Conservation (phyloP, 1,140 invertebrate genomes). For the Neodiprion lecontei region DNA sequence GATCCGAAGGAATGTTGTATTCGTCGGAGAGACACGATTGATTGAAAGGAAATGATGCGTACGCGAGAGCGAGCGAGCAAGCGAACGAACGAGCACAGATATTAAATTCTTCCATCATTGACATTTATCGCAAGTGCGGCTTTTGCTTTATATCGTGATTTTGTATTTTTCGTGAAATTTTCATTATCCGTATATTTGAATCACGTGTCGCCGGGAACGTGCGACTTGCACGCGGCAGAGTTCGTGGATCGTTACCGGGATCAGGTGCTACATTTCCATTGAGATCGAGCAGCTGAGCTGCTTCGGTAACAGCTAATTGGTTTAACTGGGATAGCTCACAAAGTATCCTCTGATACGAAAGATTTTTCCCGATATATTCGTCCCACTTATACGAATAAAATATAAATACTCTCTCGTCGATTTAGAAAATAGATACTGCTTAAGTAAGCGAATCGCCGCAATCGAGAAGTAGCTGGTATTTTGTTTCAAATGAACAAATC, state of each 20-base stretch:
- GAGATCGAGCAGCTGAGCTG: neutral
- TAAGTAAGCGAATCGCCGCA: too few species aligned
- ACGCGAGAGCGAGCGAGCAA: neutral
- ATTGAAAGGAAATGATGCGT: neutral
- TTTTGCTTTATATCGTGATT: neutral
- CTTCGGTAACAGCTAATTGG: neutral
- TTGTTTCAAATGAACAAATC: too few species aligned
- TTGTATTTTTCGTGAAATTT: neutral
- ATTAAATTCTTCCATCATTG: constrained; percentile 1
- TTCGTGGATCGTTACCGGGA: neutral
- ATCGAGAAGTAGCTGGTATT: too few species aligned
- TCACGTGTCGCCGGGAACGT: neutral
- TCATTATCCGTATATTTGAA: neutral
- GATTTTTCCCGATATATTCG: too few species aligned
- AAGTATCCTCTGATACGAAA: too few species aligned
- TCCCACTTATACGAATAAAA: too few species aligned
- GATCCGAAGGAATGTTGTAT: constrained; percentile 1
- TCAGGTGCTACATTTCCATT: neutral
- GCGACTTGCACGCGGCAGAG: neutral
- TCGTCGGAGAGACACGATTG: neutral
- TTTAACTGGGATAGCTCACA: too few species aligned
- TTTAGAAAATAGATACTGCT: too few species aligned
- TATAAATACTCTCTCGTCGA: too few species aligned
- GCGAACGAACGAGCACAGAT: neutral
- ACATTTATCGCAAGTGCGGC: neutral